Base-by-base conservation (phyloP, 2,113 vertebrate genomes). In the Ursus arctos region DNA sequence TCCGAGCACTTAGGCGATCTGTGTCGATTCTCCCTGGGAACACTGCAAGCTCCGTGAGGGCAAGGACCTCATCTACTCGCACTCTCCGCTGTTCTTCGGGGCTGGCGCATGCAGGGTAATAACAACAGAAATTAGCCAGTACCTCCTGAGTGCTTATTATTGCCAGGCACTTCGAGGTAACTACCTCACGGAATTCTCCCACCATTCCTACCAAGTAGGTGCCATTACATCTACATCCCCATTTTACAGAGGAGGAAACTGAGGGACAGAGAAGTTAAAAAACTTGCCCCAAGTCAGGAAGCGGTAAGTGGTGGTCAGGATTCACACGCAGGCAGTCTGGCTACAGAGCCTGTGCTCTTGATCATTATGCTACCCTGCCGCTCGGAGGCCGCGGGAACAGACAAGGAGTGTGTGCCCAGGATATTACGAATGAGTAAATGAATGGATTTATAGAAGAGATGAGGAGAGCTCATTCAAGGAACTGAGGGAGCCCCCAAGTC, bases 341-440 rank as follows among this genome's bases (percentile, higher is more conserved):
- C 55, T 47, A 31, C 2, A 47, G 36, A 81, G 31, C 18, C 81
- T 36, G 16, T 13, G 49, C 53, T 84, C 76, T 79, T 65, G 18
- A 33, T 65, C 33, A 36, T 36, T 8, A 67, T 2, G 26, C 53
- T 33, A 33, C 4, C 12, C 4, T 36, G 51, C 22, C 55, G 24
- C 40, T 93, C 61, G 43, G 43, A 71, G 80, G 76, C 93, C 91
- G 9, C 4, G 21, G 26, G 33, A 49, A 80, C 33, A 69, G 40
- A 69, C 88, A 49, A 77, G 67, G 61, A 94, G 11, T 43, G 65
- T 4, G 55, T 19, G 19, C n/a, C 51, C 24, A 36, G 49, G 31
- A 13, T n/a, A 67, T 81, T 88, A 10, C 95, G 16, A 96, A 81
- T 40, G 14, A 84, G 76, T 93, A 16, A 92, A 86, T 31, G 12